These are phyloP conservation scores for Porites divaricata DNA, from an alignment of 92 coral and sea anemone species.

Conservation along the genomic window DNA sequence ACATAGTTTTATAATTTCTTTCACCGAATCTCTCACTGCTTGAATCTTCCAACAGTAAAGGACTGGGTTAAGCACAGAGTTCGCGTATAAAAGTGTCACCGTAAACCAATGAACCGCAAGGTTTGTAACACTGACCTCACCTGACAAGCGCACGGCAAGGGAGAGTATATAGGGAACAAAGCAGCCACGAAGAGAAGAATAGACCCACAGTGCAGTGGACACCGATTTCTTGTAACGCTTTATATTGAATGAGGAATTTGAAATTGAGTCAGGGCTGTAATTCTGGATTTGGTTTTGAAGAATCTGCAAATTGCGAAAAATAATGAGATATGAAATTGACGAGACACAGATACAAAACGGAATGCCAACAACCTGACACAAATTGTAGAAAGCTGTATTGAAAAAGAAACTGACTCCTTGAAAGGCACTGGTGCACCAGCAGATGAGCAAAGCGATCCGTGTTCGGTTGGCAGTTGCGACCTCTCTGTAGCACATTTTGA, in stretches of 20 bases:
- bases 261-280: not conserved
- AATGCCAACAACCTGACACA: conserved; percentile 20
- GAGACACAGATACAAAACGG: conserved; percentile 5
- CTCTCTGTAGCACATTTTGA: conserved; percentile 17
- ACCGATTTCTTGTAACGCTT: not conserved
- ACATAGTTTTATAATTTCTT: not conserved
- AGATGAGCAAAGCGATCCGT: not conserved
- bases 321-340: conserved; percentile 7
- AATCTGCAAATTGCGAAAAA: conserved; percentile 7
- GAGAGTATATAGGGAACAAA: conserved; percentile 4
- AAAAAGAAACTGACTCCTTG: not conserved
- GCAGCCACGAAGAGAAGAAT: not conserved
- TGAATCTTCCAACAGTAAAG: conserved; percentile 29
- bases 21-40: conserved; percentile 11
- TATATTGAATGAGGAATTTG: conserved; percentile 5
- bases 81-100: conserved; percentile 8
- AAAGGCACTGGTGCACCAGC: conserved; percentile 23
- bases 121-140: not conserved
- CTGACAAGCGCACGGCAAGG: not conserved
- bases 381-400: not conserved
- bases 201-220: conserved; percentile 31
- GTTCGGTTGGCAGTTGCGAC: not conserved
- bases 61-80: conserved; percentile 11
- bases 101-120: not conserved
- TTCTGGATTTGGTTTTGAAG: conserved; percentile 33